Evolutionary conservation across 1,140 invertebrate genomes (phyloP).

Genomic region (Hylaeus anthracinus): DNA sequence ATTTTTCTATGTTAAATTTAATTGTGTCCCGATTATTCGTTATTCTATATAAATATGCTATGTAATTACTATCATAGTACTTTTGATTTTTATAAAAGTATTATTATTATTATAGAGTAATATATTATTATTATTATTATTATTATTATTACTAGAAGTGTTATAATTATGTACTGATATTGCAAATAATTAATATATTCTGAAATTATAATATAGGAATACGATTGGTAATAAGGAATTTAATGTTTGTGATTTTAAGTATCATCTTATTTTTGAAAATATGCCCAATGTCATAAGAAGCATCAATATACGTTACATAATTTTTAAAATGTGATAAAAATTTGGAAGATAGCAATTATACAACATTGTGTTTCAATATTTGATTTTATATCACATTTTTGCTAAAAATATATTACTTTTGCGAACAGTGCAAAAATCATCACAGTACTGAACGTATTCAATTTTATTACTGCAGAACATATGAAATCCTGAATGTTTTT

Average conservation of each 20-base stretch:
- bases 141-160: conserved; percentile 55
- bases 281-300: background rate
- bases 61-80: conserved; percentile 52
- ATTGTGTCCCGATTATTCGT: conserved; percentile 43
- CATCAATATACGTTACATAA: background rate
- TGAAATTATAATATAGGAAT: conserved; percentile 51
- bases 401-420: conserved; percentile 34
- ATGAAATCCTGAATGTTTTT: background rate
- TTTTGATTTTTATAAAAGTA: conserved; percentile 54
- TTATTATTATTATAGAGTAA: conserved; percentile 51
- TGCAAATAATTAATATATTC: conserved; percentile 60
- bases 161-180: conserved; percentile 55
- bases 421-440: background rate
- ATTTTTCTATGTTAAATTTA: conserved; percentile 62
- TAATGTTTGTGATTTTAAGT: conserved; percentile 23
- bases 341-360: background rate
- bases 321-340: conserved; percentile 38
- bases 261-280: conserved; percentile 10
- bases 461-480: conserved; percentile 19
- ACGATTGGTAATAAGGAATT: conserved; percentile 25
- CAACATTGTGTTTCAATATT: conserved; percentile 9
- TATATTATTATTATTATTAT: conserved; percentile 41
- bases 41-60: conserved; percentile 55
- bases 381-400: conserved; percentile 34
- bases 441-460: conserved; percentile 18